Percentiles rank a stretch among this genome's conserved stretches.
These are phyloP conservation scores for Anguilla anguilla DNA, from an alignment of 2,797 vertebrate species.

Conservation along the genomic window DNA sequence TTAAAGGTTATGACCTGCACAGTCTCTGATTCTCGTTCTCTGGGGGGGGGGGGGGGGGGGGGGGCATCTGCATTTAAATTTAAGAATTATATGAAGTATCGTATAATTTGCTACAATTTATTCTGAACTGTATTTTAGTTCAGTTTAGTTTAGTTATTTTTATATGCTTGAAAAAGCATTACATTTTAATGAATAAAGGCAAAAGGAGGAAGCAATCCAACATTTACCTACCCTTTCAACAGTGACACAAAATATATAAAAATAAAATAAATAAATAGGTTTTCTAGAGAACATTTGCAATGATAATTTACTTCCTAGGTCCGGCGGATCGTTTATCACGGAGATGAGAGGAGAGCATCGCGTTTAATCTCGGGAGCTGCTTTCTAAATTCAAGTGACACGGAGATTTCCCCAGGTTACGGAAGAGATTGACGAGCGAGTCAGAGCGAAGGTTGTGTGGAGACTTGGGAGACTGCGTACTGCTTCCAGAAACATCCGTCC, in stretches of 20 bases:
- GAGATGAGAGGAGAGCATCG: conserved; percentile 60
- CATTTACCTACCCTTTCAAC: conserved; percentile 23
- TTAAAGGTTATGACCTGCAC: background rate
- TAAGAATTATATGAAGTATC: too few species aligned
- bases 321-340: conserved; percentile 67
- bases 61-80: too few species aligned
- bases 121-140: background rate
- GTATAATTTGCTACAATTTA: background rate
- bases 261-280: conserved; percentile 17
- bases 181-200: background rate
- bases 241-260: conserved; percentile 27
- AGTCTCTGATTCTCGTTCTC: background rate
- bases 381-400: conserved; percentile 55
- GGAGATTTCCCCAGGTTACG: conserved; percentile 55
- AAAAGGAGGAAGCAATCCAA: conserved; percentile 19
- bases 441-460: conserved; percentile 55
- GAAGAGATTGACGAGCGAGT: conserved; percentile 64
- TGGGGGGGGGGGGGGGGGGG: too few species aligned
- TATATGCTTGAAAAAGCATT: background rate
- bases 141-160: background rate
- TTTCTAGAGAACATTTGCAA: conserved; percentile 39
- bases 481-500: conserved; percentile 55
- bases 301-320: conserved; percentile 59
- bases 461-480: conserved; percentile 55
- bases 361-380: conserved; percentile 55